Base-by-base conservation (phyloP, 2,888 invertebrate species). In the Chloromyia formosa region DNA sequence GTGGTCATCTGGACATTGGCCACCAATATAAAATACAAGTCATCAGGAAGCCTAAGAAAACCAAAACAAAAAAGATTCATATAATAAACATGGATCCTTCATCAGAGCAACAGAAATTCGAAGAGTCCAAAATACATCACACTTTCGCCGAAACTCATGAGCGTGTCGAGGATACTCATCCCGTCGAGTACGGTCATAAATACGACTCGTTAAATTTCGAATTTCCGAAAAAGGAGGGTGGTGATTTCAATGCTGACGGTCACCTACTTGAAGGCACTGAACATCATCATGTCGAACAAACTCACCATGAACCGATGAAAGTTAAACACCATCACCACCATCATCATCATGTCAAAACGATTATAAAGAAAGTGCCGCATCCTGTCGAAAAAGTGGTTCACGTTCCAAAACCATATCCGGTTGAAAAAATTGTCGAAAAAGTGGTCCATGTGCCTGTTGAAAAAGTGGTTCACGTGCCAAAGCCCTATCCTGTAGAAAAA, bases 281-380 rank as follows among this genome's bases (percentile, higher is more conserved):
- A 56, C 60, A 68, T 20, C 74, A 77, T 0, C 75, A 78, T 5
- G 77, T 78, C 18, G 78, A 78, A 49, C 80, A 81, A 62, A 78
- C 80, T 3, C 76, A 77, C 54, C 77, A 78, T 16, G 78, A 82
- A 73, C 83, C 83, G 74, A 77, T 85, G 12, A 84, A 84, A 75
- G 78, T 85, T 1, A 85, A 90, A 81, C 90, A 90, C 79, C 90
- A 90, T 80, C 90, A 90, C 80, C 90, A 90, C 78, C 90, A 90
- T 79, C 90, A 90, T 81, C 90, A 90, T 80, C 89, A 90, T 80
- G 83, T 90, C 4, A 89, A 90, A 82, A 89, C 89, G 45, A 86
- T 90, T 22, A 87, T 89, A 56, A 89, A 89, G 81, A 88, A 87
- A 71, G 81, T 86, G 5, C 84, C 85, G 1, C 83, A 87, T 76